Percentiles rank a stretch among this genome's conserved stretches.
These are phyloP conservation scores for Zosterops borbonicus DNA, from an alignment of 2,113 vertebrate genomes.

Conservation along the genomic window DNA sequence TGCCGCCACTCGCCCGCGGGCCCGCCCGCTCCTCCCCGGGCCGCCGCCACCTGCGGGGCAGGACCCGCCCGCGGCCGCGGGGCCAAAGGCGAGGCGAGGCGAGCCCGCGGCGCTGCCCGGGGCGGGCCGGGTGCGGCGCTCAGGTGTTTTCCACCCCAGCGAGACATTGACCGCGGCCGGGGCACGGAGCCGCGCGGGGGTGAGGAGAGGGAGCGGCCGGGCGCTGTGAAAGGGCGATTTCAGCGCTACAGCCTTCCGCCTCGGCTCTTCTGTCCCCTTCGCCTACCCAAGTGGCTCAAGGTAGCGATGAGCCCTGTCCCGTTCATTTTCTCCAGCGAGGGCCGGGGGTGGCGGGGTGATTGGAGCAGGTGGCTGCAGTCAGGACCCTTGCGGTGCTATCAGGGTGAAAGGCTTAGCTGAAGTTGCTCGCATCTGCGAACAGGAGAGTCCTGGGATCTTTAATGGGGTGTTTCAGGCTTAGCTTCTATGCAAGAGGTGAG, in stretches of 20 bases:
- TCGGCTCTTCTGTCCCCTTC: background rate
- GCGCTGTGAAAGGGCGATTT: rapidly evolving
- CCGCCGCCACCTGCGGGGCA: too few species aligned
- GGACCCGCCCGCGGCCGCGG: background rate
- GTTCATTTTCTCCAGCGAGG: background rate
- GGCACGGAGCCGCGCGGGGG: rapidly evolving
- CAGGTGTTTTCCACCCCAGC: background rate
- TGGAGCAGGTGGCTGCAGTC: rapidly evolving
- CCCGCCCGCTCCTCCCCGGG: too few species aligned
- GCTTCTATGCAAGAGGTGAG: background rate
- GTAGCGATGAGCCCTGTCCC: background rate
- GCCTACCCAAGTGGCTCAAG: background rate
- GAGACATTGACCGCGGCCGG: rapidly evolving
- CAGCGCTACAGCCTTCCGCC: rapidly evolving
- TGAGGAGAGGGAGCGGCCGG: background rate
- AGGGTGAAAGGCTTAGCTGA: background rate
- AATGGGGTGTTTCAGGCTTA: background rate
- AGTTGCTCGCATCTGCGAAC: background rate
- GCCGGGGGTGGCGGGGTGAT: background rate
- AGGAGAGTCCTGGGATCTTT: background rate
- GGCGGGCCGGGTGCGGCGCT: background rate
- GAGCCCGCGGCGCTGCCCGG: background rate
- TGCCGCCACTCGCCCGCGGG: too few species aligned
- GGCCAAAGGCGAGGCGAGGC: background rate
- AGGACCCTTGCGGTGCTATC: background rate